phyloP scores from a whole-genome alignment of 2,888 invertebrate species.

The Eupeodes luniger region DNA sequence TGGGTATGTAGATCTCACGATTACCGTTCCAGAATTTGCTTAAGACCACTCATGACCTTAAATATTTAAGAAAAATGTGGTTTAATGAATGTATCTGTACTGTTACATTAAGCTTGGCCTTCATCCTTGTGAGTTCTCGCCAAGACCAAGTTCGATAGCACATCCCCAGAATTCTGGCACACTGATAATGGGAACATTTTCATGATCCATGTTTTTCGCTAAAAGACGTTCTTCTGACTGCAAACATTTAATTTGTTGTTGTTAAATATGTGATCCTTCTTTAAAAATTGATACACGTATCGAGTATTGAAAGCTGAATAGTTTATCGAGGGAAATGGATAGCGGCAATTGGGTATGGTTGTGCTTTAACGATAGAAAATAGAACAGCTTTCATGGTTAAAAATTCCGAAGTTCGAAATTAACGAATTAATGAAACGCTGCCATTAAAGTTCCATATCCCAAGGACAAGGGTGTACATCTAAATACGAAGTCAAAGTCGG shows the following conservation, averaged over 20 bases:
- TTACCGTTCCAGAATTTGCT: constrained; percentile 91
- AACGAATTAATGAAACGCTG: too few species aligned
- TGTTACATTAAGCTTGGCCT: constrained; percentile 89
- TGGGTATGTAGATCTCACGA: constrained; percentile 94
- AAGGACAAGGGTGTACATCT: too few species aligned
- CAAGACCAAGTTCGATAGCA: constrained; percentile 95
- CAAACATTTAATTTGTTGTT: not conserved
- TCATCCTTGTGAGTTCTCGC: constrained; percentile 88
- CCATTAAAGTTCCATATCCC: too few species aligned
- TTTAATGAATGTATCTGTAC: constrained; percentile 87
- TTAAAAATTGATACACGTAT: too few species aligned
- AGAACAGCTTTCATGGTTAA: too few species aligned
- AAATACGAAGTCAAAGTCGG: too few species aligned
- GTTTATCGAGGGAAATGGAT: too few species aligned
- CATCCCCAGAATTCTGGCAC: constrained; percentile 92
- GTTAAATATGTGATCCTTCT: not conserved
- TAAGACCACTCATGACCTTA: constrained; percentile 97
- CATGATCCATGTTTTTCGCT: constrained; percentile 91
- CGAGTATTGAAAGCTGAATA: too few species aligned
- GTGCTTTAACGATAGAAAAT: too few species aligned
- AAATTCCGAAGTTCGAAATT: too few species aligned
- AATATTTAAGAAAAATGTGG: constrained; percentile 74
- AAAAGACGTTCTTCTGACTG: constrained; percentile 93
- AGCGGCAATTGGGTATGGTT: too few species aligned
- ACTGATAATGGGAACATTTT: constrained; percentile 97